phyloP scores from a whole-genome alignment of 2,888 invertebrate genomes.

The Congeria kusceri region DNA sequence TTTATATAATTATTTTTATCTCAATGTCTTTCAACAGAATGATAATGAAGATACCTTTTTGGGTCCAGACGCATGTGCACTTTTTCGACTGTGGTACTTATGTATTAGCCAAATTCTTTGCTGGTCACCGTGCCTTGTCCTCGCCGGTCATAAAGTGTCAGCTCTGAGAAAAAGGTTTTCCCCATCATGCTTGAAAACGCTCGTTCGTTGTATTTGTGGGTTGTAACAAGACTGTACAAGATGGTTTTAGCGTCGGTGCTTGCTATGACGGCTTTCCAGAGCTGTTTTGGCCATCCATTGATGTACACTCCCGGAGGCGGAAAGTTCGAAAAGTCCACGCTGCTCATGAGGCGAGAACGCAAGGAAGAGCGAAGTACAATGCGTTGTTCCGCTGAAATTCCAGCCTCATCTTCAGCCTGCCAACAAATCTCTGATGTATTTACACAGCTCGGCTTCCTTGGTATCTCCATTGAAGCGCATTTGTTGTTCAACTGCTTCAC shows the following conservation, averaged over 20 bases:
- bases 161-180: slow-evolving; percentile 36
- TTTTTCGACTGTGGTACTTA: slow-evolving; percentile 14
- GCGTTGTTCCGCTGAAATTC: slow-evolving; percentile 31
- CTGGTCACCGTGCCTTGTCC: slow-evolving; percentile 30
- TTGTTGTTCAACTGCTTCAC: slow-evolving; percentile 22
- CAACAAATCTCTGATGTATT: slow-evolving; percentile 40
- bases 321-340: slow-evolving; percentile 22
- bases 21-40: background rate
- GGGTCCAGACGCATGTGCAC: slow-evolving; percentile 26
- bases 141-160: slow-evolving; percentile 27
- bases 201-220: slow-evolving; percentile 24
- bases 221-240: slow-evolving; percentile 4
- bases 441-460: slow-evolving; percentile 23
- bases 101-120: slow-evolving; percentile 22
- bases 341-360: slow-evolving; percentile 15
- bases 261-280: slow-evolving; percentile 26
- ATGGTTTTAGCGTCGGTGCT: slow-evolving; percentile 23
- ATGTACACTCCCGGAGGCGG: slow-evolving; percentile 47
- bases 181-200: slow-evolving; percentile 38
- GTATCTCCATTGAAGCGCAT: slow-evolving; percentile 18
- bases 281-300: slow-evolving; percentile 33
- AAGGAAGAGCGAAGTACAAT: slow-evolving; percentile 9
- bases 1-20: background rate
- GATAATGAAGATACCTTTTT: slow-evolving; percentile 10
- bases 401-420: slow-evolving; percentile 48